phyloP scores from a whole-genome alignment of 2,888 invertebrate genomes.

The Allacma fusca region DNA sequence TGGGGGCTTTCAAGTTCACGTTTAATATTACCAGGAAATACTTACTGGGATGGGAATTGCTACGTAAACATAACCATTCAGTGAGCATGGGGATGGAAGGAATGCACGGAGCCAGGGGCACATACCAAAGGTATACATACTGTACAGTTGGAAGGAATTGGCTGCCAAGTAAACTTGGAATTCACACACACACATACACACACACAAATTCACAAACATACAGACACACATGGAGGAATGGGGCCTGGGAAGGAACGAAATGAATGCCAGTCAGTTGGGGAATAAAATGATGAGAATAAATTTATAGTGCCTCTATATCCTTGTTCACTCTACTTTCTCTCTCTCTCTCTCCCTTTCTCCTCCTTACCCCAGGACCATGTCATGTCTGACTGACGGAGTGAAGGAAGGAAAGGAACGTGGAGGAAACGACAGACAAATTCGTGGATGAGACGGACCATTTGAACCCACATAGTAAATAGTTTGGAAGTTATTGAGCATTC shows the following conservation, averaged over 20 bases:
- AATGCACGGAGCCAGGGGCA: too few species aligned
- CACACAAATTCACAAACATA: too few species aligned
- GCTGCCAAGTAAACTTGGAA: background rate
- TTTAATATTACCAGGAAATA: background rate
- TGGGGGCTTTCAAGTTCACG: background rate
- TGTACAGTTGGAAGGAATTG: background rate
- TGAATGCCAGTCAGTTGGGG: background rate
- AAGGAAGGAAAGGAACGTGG: slow-evolving; percentile 4
- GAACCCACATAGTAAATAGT: slow-evolving; percentile 44
- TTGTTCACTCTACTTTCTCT: background rate
- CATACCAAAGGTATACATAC: background rate
- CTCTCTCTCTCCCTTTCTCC: background rate
- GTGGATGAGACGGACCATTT: slow-evolving; percentile 22
- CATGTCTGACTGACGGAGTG: background rate
- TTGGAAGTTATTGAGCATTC: slow-evolving; percentile 47
- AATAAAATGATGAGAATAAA: slow-evolving; percentile 16
- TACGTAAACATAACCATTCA: slow-evolving; percentile 6
- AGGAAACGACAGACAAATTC: slow-evolving; percentile 11
- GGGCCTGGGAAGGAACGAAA: background rate
- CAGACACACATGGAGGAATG: too few species aligned
- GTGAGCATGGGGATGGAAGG: background rate
- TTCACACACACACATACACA: background rate
- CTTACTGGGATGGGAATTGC: slow-evolving; percentile 3
- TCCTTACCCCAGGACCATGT: too few species aligned
- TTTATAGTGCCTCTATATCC: background rate